phyloP scores from a whole-genome alignment of 2,888 invertebrate species.

The Drosophila neutralis region DNA sequence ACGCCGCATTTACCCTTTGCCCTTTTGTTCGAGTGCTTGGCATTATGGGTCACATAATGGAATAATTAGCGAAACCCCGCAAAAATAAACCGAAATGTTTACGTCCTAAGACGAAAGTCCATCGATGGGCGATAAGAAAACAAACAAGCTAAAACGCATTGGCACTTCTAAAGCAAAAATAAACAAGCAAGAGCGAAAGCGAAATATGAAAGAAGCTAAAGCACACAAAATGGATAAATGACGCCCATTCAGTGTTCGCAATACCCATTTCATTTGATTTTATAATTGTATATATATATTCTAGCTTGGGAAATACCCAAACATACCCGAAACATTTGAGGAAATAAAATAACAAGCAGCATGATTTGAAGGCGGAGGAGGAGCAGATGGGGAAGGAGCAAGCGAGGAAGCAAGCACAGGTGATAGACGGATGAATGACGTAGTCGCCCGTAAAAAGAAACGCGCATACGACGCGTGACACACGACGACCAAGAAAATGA shows the following conservation, averaged over 20 bases:
- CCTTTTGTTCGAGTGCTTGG: background rate
- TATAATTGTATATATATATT: constrained; percentile 1
- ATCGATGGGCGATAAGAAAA: constrained; percentile 21
- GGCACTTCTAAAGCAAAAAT: constrained; percentile 31
- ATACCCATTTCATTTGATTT: constrained; percentile 21
- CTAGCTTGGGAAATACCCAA: constrained; percentile 71
- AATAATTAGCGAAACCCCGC: constrained; percentile 30
- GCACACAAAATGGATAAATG: constrained; percentile 18
- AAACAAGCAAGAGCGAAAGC: constrained; percentile 1
- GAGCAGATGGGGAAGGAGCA: background rate
- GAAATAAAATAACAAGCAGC: constrained; percentile 23
- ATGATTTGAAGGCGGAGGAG: constrained; percentile 50
- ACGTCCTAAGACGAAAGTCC: constrained; percentile 31
- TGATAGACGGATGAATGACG: constrained; percentile 68
- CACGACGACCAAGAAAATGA: constrained; percentile 64
- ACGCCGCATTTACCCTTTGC: background rate
- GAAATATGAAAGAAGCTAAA: constrained; percentile 38
- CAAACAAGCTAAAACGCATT: constrained; percentile 39
- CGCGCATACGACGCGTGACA: constrained; percentile 75
- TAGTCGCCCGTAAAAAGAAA: constrained; percentile 66
- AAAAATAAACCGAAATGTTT: constrained; percentile 49
- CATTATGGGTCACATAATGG: constrained; percentile 13
- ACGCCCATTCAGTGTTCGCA: constrained; percentile 21
- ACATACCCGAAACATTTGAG: constrained; percentile 50
- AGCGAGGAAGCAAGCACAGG: constrained; percentile 44